Evolutionary conservation across 2,113 vertebrate genomes (phyloP).

Genomic region (Porphyrio hochstetteri): DNA sequence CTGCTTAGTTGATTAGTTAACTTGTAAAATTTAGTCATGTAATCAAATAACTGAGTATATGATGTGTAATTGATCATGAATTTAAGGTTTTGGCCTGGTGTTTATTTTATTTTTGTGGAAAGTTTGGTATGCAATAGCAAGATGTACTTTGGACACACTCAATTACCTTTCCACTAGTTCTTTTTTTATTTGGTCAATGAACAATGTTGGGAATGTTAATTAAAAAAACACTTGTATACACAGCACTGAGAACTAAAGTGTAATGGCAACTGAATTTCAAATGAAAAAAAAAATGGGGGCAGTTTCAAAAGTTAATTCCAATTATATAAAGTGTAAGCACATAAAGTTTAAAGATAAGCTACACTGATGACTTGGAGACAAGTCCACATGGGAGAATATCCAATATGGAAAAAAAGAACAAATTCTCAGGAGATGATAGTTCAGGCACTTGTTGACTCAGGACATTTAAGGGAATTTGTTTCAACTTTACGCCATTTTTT

Average conservation of each 20-base stretch:
- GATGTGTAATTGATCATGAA: not conserved
- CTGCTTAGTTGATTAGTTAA: not conserved
- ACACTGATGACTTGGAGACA: not conserved
- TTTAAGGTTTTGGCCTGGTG: not conserved
- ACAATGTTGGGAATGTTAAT: not conserved
- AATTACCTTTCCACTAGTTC: not conserved
- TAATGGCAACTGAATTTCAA: not conserved
- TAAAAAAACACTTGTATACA: not conserved
- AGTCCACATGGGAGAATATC: slow-evolving; percentile 13
- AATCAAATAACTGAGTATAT: not conserved
- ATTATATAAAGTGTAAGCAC: not conserved
- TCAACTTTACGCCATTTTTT: not conserved
- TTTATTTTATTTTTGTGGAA: not conserved
- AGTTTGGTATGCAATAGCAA: not conserved
- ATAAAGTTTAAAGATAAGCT: not conserved
- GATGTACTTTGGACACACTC: not conserved
- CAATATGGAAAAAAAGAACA: not conserved
- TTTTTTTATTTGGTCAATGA: not conserved
- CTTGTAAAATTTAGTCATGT: not conserved
- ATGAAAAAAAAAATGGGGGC: not conserved
- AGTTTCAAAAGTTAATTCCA: not conserved
- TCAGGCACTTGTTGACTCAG: not conserved
- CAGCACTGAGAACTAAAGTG: not conserved
- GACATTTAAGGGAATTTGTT: slow-evolving; percentile 9
- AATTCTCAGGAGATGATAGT: not conserved